Percentiles rank a stretch among this genome's conserved stretches.
Conservation (phyloP, 2,888 invertebrate genomes). For the Cactoblastis cactorum region DNA sequence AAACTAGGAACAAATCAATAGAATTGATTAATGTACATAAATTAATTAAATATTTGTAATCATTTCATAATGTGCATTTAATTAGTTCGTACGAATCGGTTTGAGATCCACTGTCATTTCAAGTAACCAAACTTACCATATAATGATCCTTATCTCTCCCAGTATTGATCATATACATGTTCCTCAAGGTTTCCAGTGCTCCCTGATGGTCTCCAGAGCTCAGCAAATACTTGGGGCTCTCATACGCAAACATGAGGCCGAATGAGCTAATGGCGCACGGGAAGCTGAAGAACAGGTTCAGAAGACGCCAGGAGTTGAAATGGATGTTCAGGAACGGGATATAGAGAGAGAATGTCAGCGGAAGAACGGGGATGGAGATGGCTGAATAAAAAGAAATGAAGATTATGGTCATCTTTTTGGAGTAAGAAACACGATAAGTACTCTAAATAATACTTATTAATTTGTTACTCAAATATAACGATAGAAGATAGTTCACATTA, state of each 20-base stretch:
- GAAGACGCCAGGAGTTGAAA: constrained; percentile 86
- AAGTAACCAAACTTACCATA: constrained; percentile 36
- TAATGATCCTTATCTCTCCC: constrained; percentile 44
- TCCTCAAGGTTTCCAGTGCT: constrained; percentile 68
- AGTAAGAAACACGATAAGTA: no score
- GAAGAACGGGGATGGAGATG: constrained; percentile 51
- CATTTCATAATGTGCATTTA: no score
- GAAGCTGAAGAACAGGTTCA: constrained; percentile 80
- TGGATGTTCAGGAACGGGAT: constrained; percentile 66
- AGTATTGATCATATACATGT: constrained; percentile 50
- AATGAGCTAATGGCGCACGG: constrained; percentile 81
- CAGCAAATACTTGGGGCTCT: constrained; percentile 87
- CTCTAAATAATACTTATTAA: no score
- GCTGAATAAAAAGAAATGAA: neutral
- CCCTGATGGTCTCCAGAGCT: constrained; percentile 74
- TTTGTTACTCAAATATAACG: no score
- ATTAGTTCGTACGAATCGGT: no score
- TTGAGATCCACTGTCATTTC: no score
- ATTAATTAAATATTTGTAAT: no score
- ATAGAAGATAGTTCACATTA: no score
- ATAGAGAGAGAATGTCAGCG: constrained; percentile 68
- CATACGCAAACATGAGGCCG: constrained; percentile 79
- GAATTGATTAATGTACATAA: no score
- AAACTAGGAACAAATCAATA: no score
- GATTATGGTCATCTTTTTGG: no score